phyloP scores from a whole-genome alignment of 2,888 invertebrate genomes.

The Andrena trimmerana region DNA sequence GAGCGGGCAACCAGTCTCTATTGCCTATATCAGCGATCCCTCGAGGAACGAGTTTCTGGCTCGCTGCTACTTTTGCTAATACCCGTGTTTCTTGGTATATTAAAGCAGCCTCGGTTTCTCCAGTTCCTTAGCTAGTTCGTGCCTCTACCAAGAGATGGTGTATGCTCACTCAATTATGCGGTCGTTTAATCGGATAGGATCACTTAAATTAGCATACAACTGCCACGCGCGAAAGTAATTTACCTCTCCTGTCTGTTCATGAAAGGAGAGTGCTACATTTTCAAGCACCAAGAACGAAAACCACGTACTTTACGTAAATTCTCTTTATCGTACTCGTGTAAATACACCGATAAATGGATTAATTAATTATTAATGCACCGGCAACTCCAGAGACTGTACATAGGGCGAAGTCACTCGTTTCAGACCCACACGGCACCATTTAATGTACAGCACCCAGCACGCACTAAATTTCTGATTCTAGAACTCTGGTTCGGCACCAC shows the following conservation, averaged over 20 bases:
- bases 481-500: constrained; percentile 76
- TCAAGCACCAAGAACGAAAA: constrained; percentile 23
- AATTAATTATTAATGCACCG: constrained; percentile 1
- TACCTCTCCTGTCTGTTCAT: not conserved
- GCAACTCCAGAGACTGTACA: constrained; percentile 13
- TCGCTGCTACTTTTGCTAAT: constrained; percentile 34
- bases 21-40: constrained; percentile 67
- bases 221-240: not conserved
- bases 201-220: not conserved
- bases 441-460: constrained; percentile 72
- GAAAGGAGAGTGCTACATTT: not conserved
- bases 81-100: constrained; percentile 33
- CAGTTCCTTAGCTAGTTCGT: constrained; percentile 71
- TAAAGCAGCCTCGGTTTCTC: constrained; percentile 62
- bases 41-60: constrained; percentile 74
- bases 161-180: constrained; percentile 51
- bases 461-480: constrained; percentile 81
- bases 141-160: constrained; percentile 75
- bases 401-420: not conserved
- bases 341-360: constrained; percentile 24
- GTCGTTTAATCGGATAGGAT: not conserved
- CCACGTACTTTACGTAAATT: not conserved
- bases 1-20: constrained; percentile 68
- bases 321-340: constrained; percentile 17
- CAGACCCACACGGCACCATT: constrained; percentile 28